Evolutionary conservation across 2,113 vertebrate species (phyloP), one percentile per base, ranked within the genome.

Genomic region (Trematomus loennbergii): DNA sequence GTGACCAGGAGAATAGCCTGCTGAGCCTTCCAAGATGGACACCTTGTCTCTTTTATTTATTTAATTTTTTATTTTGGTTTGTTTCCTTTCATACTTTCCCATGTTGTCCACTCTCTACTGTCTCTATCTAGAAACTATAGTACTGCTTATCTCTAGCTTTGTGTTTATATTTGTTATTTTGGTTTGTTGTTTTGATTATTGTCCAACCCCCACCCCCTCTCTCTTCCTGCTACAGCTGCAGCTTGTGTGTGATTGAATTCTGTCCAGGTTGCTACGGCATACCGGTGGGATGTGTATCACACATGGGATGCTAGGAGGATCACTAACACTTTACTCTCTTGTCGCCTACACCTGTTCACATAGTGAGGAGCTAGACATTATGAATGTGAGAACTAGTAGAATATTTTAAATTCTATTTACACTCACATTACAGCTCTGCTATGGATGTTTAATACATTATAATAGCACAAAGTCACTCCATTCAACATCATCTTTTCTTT

Each of bases 41-140:
- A 97, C 97, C 97, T 96, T 98, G 97, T 98, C 97, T 99, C 97
- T 98, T 96, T 96, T 96, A 83, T 97, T 95, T 94, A 89, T 93
- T 94, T 96, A 15, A 49, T 94, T 88, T 95, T 95, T 95, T 93
- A 87, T 95, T 96, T 94, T 96, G 93, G 93, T 94, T 95, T 84
- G 80, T 93, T 96, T 94, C 84, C 93, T 96, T 96, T 96, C 95
- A 94, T 96, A 95, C 95, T 93, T 91, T 95, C 92, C 94, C 97
- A 98, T 95, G 91, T 94, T 98, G 94, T 98, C 95, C 96, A 95
- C 94, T 97, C 94, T 95, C 92, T 94, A 80, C 91, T 93, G 94
- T 92, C 94, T 92, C 88, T 94, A 92, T 88, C 78, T 89, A 93
- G 88, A 90, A 89, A 79, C 80, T 80, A 84, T 89, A 90, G 82